These are phyloP conservation scores for Ashinkailepas kermadecensis DNA, from an alignment of 2,888 invertebrate genomes.

Conservation along the genomic window DNA sequence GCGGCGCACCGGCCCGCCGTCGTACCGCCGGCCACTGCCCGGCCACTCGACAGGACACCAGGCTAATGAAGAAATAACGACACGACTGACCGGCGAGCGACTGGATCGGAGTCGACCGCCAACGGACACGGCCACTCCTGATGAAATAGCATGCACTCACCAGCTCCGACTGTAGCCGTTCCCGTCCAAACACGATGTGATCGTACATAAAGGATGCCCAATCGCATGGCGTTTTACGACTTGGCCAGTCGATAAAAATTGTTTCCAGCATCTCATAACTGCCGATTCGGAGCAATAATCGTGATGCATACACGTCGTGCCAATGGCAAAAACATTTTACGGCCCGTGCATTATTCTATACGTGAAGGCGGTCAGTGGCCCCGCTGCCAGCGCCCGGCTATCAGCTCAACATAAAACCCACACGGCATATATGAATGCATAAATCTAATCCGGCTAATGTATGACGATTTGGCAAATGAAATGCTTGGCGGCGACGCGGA, in stretches of 20 bases:
- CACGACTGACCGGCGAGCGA: neutral
- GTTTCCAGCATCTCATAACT: constrained; percentile 2
- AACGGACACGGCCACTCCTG: neutral
- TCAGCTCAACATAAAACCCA: neutral
- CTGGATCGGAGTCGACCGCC: neutral
- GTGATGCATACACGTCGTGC: constrained; percentile 9
- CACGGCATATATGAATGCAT: constrained; percentile 24
- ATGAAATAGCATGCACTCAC: neutral
- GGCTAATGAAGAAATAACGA: constrained; percentile 16
- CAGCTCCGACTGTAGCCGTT: neutral
- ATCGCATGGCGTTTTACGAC: constrained; percentile 17
- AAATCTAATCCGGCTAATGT: constrained; percentile 19
- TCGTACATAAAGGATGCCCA: neutral
- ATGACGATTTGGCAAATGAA: constrained; percentile 18
- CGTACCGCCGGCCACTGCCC: neutral
- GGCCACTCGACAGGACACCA: neutral
- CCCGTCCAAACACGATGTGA: neutral
- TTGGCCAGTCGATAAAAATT: constrained; percentile 8
- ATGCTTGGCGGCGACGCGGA: neutral
- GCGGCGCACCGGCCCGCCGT: too few relatives aligned
- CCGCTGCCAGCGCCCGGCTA: neutral
- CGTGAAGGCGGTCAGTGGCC: too few relatives aligned
- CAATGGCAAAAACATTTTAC: neutral
- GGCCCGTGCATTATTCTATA: neutral
- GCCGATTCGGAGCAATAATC: constrained; percentile 4